Conservation (phyloP, 2,888 invertebrate genomes). For the Xylota segnis region DNA sequence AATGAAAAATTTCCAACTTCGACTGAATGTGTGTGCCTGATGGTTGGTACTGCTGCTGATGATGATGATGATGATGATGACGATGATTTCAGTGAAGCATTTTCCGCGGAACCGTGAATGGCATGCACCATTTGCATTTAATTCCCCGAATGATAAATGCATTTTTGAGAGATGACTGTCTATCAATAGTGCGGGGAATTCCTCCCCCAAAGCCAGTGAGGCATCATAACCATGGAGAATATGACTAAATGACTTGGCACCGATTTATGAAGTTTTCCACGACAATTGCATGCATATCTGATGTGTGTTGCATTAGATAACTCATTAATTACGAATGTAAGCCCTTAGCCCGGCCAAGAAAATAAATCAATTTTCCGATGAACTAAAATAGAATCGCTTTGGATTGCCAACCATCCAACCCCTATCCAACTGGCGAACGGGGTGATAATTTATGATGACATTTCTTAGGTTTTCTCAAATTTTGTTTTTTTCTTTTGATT, state of each 20-base stretch:
- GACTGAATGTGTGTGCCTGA: slow-evolving; percentile 29
- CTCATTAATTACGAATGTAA: slow-evolving; percentile 44
- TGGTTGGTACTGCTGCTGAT: slow-evolving; percentile 3
- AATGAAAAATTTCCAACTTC: slow-evolving; percentile 43
- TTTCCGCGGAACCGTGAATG: slow-evolving; percentile 49
- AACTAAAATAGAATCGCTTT: slow-evolving; percentile 48
- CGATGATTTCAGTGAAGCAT: slow-evolving; percentile 56
- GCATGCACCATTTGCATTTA: slow-evolving; percentile 73
- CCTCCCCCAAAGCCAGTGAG: slow-evolving; percentile 3
- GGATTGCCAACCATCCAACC: neutral
- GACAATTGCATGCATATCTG: slow-evolving; percentile 4
- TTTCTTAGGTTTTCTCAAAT: slow-evolving; percentile 28
- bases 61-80: slow-evolving; percentile 45
- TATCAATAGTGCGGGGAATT: slow-evolving; percentile 46
- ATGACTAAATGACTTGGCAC: slow-evolving; percentile 1
- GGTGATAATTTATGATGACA: slow-evolving; percentile 55
- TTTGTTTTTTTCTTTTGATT: slow-evolving; percentile 14
- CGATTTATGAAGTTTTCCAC: slow-evolving; percentile 26
- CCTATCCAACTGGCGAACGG: neutral
- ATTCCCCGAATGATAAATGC: slow-evolving; percentile 67
- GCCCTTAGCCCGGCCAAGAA: slow-evolving; percentile 10
- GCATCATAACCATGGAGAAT: neutral
- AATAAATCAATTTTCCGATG: slow-evolving; percentile 56
- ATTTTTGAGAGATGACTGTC: slow-evolving; percentile 58
- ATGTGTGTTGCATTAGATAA: slow-evolving; percentile 21